Evolutionary conservation across 2,888 invertebrate species (phyloP).

Genomic region (Diadromus collaris): DNA sequence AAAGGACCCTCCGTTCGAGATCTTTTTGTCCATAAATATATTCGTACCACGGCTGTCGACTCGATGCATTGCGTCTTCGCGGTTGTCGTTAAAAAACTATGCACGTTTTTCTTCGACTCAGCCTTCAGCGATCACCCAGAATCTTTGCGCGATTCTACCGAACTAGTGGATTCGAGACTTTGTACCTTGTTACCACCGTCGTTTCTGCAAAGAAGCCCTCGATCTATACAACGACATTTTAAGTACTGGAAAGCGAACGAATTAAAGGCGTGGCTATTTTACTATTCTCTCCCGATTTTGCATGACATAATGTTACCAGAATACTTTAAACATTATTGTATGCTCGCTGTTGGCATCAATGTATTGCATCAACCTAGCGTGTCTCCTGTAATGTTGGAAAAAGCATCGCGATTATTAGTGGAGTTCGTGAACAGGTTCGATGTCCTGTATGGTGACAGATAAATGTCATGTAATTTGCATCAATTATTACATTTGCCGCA

Average conservation of each 20-base stretch:
- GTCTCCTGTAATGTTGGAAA: conserved; percentile 43
- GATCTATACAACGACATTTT: conserved; percentile 53
- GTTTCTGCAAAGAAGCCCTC: conserved; percentile 52
- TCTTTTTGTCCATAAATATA: conserved; percentile 45
- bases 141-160: conserved; percentile 41
- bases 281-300: conserved; percentile 63
- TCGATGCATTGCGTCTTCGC: conserved; percentile 59
- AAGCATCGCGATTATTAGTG: conserved; percentile 44
- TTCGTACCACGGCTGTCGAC: conserved; percentile 55
- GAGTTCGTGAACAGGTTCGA: conserved; percentile 58
- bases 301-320: conserved; percentile 54
- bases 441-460: conserved; percentile 54
- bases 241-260: conserved; percentile 64
- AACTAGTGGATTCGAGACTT: conserved; percentile 55
- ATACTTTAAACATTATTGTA: conserved; percentile 61
- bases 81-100: no score
- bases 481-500: conserved; percentile 50
- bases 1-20: conserved; percentile 55
- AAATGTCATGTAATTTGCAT: conserved; percentile 56
- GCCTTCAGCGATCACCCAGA: conserved; percentile 22
- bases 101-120: conserved; percentile 56
- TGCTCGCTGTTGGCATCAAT: conserved; percentile 60
- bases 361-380: conserved; percentile 55
- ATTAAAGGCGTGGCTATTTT: conserved; percentile 61
- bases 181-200: conserved; percentile 53